Conservation (phyloP, 1,140 invertebrate species). For the Drosophila bocqueti region DNA sequence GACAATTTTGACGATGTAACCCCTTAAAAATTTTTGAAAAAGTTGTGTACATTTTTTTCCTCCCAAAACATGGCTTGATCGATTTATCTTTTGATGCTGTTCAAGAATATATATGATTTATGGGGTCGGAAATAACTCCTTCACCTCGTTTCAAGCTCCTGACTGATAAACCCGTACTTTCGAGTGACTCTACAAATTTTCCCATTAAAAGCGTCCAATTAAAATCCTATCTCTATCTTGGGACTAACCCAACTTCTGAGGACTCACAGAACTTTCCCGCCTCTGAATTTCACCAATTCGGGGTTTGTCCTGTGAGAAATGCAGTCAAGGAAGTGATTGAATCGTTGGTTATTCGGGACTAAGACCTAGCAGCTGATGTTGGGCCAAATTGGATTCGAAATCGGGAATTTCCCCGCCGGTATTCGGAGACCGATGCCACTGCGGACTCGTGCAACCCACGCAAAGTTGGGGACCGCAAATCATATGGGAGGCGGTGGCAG, state of each 20-base stretch:
- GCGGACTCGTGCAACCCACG: slow-evolving; percentile 23
- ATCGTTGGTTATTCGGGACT: slow-evolving; percentile 14
- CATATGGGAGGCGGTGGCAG: slow-evolving; percentile 29
- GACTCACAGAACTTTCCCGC: slow-evolving; percentile 19
- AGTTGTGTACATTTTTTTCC: rapidly evolving
- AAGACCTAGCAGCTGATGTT: slow-evolving; percentile 42
- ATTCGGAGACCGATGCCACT: slow-evolving; percentile 10
- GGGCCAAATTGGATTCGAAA: slow-evolving; percentile 55
- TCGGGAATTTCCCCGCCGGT: slow-evolving; percentile 21
- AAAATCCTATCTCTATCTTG: neutral
- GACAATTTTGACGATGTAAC: neutral
- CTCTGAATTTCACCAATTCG: neutral
- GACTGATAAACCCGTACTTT: neutral
- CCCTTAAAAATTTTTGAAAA: neutral
- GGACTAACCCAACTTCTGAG: slow-evolving; percentile 4
- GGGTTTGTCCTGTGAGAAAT: slow-evolving; percentile 28
- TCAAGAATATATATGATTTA: slow-evolving; percentile 1
- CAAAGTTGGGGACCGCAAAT: slow-evolving; percentile 30
- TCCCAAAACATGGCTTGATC: neutral
- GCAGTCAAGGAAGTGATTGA: slow-evolving; percentile 19
- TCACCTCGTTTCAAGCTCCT: neutral
- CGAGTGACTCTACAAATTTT: neutral
- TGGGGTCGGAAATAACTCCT: neutral
- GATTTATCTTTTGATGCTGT: neutral
- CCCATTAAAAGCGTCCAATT: neutral